Base-by-base conservation (phyloP, 2,113 vertebrate species). In the Synodontis membranacea region DNA sequence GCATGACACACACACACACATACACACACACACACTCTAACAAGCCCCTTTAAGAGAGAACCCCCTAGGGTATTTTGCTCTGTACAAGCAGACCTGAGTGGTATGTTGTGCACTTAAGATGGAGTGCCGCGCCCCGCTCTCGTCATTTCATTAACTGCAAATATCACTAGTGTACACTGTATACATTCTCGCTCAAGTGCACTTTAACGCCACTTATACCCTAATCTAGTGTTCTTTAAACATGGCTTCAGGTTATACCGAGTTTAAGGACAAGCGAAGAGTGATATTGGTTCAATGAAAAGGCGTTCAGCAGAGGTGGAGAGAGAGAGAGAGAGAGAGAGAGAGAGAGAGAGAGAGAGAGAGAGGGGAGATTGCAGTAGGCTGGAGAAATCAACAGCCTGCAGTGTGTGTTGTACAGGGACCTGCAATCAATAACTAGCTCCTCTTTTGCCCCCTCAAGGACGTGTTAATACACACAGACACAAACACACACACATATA, bases 351-450 rank as follows among this genome's bases (percentile, higher is more conserved):
- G 62, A 50, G 72, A 74, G 82, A 74, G 80, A 83, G 82, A 87
- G 46, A 80, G 50, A 14, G 60, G 23, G 39, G 37, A 48, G 68
- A 78, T 80, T 86, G 84, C 87, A 86, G 81, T 82, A 58, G 75
- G 79, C 48, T 88, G 79, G 82, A 85, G 78, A 87, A 89, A 87
- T 88, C 86, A 90, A 90, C 88, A 86, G 85, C 62, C 78, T 81
- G 70, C 86, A 78, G 80, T 78, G 81, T 74, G 78, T 87, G 83
- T 83, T 84, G 44, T 86, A 85, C 82, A 88, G 87, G 62, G 89
- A 88, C 88, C 82, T 87, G 81, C 86, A 75, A 90, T 90, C 89
- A 89, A 90, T 90, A 89, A 83, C 76, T 84, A 81, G 76, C 87
- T 89, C 85, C 81, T 86, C 76, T 86, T 70, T 83, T 85, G 85